Conservation (phyloP, 1,140 invertebrate genomes). For the Rhagoletis zephyria region DNA sequence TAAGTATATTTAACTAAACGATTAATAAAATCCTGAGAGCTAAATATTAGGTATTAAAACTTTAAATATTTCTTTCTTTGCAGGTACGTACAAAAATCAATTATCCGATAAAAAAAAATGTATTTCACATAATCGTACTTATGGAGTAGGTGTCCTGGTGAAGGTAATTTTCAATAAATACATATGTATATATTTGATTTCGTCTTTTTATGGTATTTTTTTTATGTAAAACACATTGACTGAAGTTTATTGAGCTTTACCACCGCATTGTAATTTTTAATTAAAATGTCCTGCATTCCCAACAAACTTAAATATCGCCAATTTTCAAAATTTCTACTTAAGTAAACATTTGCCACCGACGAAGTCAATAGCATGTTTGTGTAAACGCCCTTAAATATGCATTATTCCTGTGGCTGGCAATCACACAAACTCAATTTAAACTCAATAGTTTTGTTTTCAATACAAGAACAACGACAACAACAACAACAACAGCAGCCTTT, state of each 20-base stretch:
- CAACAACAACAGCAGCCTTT: background rate
- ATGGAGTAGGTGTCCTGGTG: background rate
- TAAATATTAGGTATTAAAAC: too few relatives aligned
- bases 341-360: background rate
- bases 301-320: too few relatives aligned
- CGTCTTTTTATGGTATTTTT: too few relatives aligned
- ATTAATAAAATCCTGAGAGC: too few relatives aligned
- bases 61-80: background rate
- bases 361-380: background rate
- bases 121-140: background rate
- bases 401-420: background rate
- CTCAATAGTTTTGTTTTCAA: background rate
- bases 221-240: too few relatives aligned
- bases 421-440: background rate
- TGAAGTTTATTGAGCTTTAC: too few relatives aligned
- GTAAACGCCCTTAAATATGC: conserved; percentile 6
- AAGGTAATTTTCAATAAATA: too few relatives aligned
- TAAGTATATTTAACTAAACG: too few relatives aligned
- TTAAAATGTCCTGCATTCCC: background rate
- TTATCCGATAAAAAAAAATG: background rate
- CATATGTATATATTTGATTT: too few relatives aligned
- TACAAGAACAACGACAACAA: background rate
- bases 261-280: background rate
- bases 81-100: background rate
- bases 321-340: too few relatives aligned